Base-by-base conservation (phyloP, 2,797 vertebrate species). In the Glossophaga mutica region DNA sequence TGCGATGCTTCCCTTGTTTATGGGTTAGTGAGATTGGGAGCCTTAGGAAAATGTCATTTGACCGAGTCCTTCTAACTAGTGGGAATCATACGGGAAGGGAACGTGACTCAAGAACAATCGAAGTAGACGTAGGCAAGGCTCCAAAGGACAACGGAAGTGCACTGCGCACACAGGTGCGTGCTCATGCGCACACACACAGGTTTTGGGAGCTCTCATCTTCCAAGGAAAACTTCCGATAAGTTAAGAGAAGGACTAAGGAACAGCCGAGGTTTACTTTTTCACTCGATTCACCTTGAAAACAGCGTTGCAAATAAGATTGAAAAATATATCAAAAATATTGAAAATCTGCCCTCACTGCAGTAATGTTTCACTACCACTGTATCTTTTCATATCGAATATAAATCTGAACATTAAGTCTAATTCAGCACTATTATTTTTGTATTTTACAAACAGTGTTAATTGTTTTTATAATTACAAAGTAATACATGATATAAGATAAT, bases 301-400 rank as follows among this genome's bases (percentile, higher is more conserved):
- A 37, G 48, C 84, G 6, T 67, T 46, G 32, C 81, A 79, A 91
- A 79, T 79, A 87, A 67, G 22, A 34, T 18, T 42, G 26, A 57
- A 95, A 87, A 76, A 88, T 70, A 62, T n/a, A 7, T 65, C 26
- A 16, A 55, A 68, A 83, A 39, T 90, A 62, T 65, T 89, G 39
- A 83, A 95, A 92, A 78, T 77, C 12, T 83, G 24, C 15, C 39
- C 8, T 59, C 78, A 55, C 34, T 71, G 34, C 68, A 59, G 84
- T 89, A 34, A 74, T 74, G 1, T 89, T 95, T 84, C 50, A 89
- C 22, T 55, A 42, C 74, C 81, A 95, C 7, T 37, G 32, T 34
- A 78, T 71, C 42, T 88, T 81, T 93, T 77, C n/a, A 52, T 70
- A 70, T 68, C 10, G 81, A 82, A 62, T 90, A 85, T 50, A 90